Evolutionary conservation across 2,888 invertebrate species (phyloP).

Genomic region (Zeuzera pyrina): DNA sequence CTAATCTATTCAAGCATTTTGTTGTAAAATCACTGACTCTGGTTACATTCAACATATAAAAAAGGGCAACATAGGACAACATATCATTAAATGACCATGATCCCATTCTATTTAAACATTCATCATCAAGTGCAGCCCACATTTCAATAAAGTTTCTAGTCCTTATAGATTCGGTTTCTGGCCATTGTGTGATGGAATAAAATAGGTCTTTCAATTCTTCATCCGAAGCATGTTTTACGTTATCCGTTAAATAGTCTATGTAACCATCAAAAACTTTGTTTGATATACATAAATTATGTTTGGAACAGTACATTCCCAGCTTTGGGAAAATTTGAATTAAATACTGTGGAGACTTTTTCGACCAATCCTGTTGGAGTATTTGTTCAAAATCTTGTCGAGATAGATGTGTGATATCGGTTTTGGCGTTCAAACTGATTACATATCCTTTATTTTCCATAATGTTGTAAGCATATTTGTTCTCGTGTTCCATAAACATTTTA

Average conservation of each 20-base stretch:
- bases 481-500: constrained; percentile 53
- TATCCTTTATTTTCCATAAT: constrained; percentile 51
- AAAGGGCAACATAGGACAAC: constrained; percentile 75
- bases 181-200: constrained; percentile 62
- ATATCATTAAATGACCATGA: constrained; percentile 68
- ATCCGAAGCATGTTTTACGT: constrained; percentile 68
- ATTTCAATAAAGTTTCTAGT: constrained; percentile 75
- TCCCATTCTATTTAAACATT: constrained; percentile 61
- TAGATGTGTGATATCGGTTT: constrained; percentile 12
- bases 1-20: constrained; percentile 66
- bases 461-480: constrained; percentile 53
- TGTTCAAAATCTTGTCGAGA: constrained; percentile 29
- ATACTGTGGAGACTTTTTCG: constrained; percentile 27
- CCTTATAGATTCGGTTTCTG: constrained; percentile 59
- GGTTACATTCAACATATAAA: constrained; percentile 74
- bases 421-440: constrained; percentile 24
- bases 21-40: constrained; percentile 71
- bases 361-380: constrained; percentile 34
- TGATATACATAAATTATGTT: constrained; percentile 43
- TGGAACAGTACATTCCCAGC: constrained; percentile 39
- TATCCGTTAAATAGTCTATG: constrained; percentile 60
- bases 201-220: constrained; percentile 71
- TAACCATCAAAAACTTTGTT: constrained; percentile 48
- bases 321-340: constrained; percentile 38
- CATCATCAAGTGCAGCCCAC: constrained; percentile 79